Conservation (phyloP, 2,888 invertebrate species). For the Acleris cristana region DNA sequence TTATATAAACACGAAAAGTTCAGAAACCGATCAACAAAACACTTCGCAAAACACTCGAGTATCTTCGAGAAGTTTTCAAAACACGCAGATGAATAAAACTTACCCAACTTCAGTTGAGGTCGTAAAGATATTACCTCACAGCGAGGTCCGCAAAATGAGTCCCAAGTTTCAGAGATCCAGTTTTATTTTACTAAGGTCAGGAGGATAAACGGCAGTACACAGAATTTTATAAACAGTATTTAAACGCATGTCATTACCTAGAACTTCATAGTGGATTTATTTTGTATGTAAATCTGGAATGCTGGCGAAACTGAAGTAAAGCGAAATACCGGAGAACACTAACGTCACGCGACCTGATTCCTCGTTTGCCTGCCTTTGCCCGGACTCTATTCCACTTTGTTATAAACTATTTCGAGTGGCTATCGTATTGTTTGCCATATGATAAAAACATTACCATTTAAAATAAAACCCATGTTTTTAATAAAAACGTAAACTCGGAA, state of each 20-base stretch:
- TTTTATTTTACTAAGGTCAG: conserved; percentile 35
- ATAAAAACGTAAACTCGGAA: no score
- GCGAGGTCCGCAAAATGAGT: conserved; percentile 18
- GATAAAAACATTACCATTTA: no score
- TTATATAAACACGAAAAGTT: background rate
- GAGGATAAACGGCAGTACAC: conserved; percentile 20
- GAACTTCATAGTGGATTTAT: no score
- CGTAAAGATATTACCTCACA: conserved; percentile 21
- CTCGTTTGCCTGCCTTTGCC: no score
- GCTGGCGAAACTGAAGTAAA: no score
- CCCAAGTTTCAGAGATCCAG: conserved; percentile 21
- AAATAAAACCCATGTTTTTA: no score
- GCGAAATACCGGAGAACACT: no score
- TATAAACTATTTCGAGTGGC: no score
- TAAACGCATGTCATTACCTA: background rate
- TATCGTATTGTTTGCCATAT: no score
- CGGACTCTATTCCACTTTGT: no score
- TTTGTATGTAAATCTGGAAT: no score
- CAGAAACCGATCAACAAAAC: background rate
- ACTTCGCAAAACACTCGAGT: conserved; percentile 6
- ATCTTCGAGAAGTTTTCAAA: conserved; percentile 8
- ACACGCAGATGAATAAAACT: conserved; percentile 9
- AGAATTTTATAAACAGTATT: conserved; percentile 10
- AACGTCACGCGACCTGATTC: no score
- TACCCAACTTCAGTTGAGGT: conserved; percentile 16